These are phyloP conservation scores for Tapera naevia DNA, from an alignment of 2,797 vertebrate species.

Conservation along the genomic window DNA sequence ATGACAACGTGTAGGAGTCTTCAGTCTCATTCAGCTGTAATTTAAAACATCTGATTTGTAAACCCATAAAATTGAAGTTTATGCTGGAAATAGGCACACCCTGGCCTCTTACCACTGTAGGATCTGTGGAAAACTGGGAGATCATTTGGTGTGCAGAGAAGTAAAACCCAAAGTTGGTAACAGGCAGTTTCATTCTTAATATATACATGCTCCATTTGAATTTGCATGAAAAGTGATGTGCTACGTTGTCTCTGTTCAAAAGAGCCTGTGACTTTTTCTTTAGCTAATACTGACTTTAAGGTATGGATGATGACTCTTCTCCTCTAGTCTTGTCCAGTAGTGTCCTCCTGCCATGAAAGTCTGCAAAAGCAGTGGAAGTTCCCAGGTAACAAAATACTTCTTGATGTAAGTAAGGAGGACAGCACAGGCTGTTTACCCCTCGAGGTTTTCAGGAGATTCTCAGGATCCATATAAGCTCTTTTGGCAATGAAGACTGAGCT, in stretches of 20 bases:
- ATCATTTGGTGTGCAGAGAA: not conserved
- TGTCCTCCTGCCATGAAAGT: not conserved
- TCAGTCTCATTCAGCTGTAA: conserved; percentile 65
- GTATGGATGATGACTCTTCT: not conserved
- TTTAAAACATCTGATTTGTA: conserved; percentile 69
- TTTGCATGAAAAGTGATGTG: not conserved
- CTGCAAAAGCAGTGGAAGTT: not conserved
- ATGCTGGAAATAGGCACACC: conserved; percentile 39
- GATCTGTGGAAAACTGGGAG: not conserved
- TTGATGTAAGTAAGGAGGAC: not conserved
- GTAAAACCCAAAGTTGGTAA: not conserved
- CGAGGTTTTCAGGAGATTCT: not conserved
- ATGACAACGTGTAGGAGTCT: conserved; percentile 60
- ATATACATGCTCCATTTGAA: not conserved
- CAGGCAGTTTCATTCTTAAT: not conserved
- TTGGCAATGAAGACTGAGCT: not conserved
- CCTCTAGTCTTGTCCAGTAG: not conserved
- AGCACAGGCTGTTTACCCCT: not conserved
- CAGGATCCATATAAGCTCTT: not conserved
- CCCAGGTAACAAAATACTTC: not conserved
- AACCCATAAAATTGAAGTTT: conserved; percentile 64
- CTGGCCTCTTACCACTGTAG: conserved; percentile 28
- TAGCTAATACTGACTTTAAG: not conserved
- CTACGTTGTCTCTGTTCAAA: not conserved
- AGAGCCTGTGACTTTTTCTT: not conserved